Evolutionary conservation across 2,888 invertebrate species (phyloP), one percentile per base, ranked within the genome.

Genomic region (Thymelicus sylvestris): DNA sequence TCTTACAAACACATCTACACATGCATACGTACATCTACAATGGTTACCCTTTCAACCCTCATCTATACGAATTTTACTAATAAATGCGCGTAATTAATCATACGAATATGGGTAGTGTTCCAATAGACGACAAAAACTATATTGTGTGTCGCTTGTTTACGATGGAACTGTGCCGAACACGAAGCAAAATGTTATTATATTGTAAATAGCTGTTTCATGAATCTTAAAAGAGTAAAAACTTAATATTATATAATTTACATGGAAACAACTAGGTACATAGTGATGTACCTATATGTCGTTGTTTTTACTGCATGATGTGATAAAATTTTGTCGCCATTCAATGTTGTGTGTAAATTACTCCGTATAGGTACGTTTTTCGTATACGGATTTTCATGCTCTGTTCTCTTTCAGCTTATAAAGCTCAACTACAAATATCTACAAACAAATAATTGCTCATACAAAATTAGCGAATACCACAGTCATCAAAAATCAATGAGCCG

Each of bases 71-170:
- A 89, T 90, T 91, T 88, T 84, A 89, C 89, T 93, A 92, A 93
- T 93, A 93, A 92, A 92, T 93, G 91, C 86, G 85, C 86, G 86
- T 88, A 90, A 93, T 93, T 93, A 93, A 93, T 92, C 93, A 92
- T 86, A 84, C 79, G 85, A 84, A 87, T 89, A 87, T 85, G 86
- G 82, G 85, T 78, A 74, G 76, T 75, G 72, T 72, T 75, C 61
- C 61, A 66, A 71, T 66, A 65, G 50, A 57, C 71, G 71, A 66
- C 71, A 71, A 71, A 71, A 71, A 71, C 71, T 71, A 71, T 71
- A 66, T 50, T 55, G 52, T 10, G 39, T 52, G 71, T 59, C n/a
- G 48, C 41, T 44, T 55, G 68, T 50, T 24, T 41, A 10, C 6
- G 31, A 31, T 48, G 13, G 8, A 62, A 13, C 13, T 41, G 41